Base-by-base conservation (phyloP, 2,797 vertebrate genomes). In the Propithecus perrieri region DNA sequence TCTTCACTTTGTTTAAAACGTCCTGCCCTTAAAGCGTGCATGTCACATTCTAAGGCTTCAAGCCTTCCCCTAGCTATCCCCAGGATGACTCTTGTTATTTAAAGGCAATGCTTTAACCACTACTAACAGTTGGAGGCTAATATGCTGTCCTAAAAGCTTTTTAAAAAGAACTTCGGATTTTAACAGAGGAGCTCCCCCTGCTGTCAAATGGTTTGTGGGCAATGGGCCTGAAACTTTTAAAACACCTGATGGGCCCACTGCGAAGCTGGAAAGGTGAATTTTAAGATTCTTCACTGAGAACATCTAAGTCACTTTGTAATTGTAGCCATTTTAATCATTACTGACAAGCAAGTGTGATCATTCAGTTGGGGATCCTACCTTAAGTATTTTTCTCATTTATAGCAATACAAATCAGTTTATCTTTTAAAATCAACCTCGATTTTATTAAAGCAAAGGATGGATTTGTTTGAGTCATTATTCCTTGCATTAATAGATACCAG, bases 131-230 rank as follows among this genome's bases (percentile, higher is more conserved):
- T 35, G 57, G 12, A 18, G 18, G 22, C 30, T 69, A 48, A 35
- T 78, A 7, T 17, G 48, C 67, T 17, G 5, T 48, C 74, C 30
- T 38, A 57, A 87, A 78, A 84, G 74, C 30, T 79, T 92, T 92
- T 75, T 5, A 48, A 28, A 61, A 69, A 71, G 15, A 69, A 20
- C 4, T 7, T 61, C 35, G 18, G 55, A 95, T 87, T 94, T 95
- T 95, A 65, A 87, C 93, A 74, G 80, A 78, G 30, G 92, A 84
- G 97, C 85, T 41, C 97, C 97, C 94, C 85, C 98, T 98, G 72
- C 96, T 95, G 93, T 46, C 72, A 22, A 38, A 28, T 17, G 57
- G 63, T 55, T 96, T 15, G 46, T 43, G 59, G 75, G 35, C 71
- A 35, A 46, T 1, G 0, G 18, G 1, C 5, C n/a, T 83, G 72